phyloP scores from a whole-genome alignment of 2,113 vertebrate species.

The Phyllopteryx taeniolatus region DNA sequence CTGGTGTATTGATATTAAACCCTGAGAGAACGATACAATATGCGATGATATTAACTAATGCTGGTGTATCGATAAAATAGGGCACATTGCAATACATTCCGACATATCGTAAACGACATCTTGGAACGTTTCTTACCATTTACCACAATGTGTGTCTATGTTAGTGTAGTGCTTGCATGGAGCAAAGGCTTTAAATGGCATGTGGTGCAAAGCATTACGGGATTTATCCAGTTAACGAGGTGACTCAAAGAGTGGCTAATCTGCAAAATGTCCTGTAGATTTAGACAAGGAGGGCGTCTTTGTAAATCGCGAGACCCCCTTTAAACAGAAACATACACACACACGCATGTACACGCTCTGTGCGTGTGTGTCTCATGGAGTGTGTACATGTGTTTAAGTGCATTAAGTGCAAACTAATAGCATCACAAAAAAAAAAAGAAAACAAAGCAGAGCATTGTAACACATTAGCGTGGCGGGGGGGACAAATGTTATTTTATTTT shows the following conservation, averaged over 20 bases:
- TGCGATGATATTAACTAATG: background rate
- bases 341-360: background rate
- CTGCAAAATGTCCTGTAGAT: conserved; percentile 51
- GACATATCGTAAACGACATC: too few relatives aligned
- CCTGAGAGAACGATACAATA: too few relatives aligned
- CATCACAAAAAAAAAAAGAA: background rate
- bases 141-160: conserved; percentile 19
- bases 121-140: background rate
- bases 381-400: background rate
- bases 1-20: too few relatives aligned
- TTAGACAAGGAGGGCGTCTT: conserved; percentile 19
- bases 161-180: background rate
- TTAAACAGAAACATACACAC: conserved; percentile 40
- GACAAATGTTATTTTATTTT: background rate
- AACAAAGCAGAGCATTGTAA: background rate
- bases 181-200: conserved; percentile 67
- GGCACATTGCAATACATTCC: background rate
- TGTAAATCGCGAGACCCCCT: conserved; percentile 18
- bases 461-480: background rate
- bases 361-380: background rate
- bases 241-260: conserved; percentile 72
- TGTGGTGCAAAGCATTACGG: conserved; percentile 81
- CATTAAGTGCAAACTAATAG: conserved; percentile 5
- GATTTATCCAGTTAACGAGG: conserved; percentile 79
- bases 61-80: background rate